Evolutionary conservation across 2,113 vertebrate genomes (phyloP), one percentile per base, ranked within the genome.

Genomic region (Saimiri boliviensis): DNA sequence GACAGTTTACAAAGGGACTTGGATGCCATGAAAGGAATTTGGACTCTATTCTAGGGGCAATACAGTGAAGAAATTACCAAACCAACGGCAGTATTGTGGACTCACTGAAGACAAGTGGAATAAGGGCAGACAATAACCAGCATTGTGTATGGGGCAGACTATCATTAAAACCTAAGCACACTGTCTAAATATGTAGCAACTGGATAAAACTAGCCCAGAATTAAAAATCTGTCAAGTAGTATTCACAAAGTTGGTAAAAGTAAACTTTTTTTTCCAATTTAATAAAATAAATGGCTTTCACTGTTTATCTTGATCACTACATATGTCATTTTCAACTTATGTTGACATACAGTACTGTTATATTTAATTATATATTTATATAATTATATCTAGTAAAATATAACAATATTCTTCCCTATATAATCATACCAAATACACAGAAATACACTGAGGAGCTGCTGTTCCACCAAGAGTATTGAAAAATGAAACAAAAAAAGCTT

Each of bases 161-260:
- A 83, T 81, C 7, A 6, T 10, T 73, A 56, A 87, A 86, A 86
- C n/a, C 83, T 56, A 82, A 89, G 40, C 6, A 70, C 16, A 35
- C 42, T n/a, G 40, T 79, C 49, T 66, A 58, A 80, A 49, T n/a
- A 68, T 40, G 19, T 1, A 58, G 54, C 66, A 30, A 63, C 49
- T 84, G 12, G n/a, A 58, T 27, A 90, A 96, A 88, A 86, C 13
- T 76, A 96, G 30, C 20, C 47, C 5, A 73, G 35, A 45, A 49
- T 58, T 76, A 84, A 49, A 96, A n/a, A 89, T 84, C 2, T 87
- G n/a, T 42, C 93, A 89, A 94, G 73, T 60, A 68, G 68, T n/a
- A 80, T 49, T 87, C 40, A 87, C 25, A 27, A 83, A 76, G 16
- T 77, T 79, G 5, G 2, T 70, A 73, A 88, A 32, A 86, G 13